These are phyloP conservation scores for Thaumetopoea pityocampa DNA, from an alignment of 1,140 invertebrate genomes.

Conservation along the genomic window DNA sequence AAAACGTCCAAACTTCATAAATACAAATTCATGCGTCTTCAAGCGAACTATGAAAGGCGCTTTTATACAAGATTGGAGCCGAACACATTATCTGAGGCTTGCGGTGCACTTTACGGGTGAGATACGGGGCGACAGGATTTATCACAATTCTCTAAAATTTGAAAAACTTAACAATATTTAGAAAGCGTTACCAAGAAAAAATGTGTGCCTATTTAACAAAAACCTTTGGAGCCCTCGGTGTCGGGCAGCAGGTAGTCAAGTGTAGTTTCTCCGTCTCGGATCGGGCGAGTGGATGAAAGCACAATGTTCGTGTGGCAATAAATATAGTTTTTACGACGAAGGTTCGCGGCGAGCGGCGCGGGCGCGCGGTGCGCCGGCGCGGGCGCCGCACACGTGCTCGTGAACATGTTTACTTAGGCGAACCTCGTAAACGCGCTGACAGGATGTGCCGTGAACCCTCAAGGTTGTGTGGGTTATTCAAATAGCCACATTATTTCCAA, in stretches of 20 bases:
- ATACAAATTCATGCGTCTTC: constrained; percentile 5
- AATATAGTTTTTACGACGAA: constrained; percentile 32
- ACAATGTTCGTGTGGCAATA: constrained; percentile 40
- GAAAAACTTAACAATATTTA: constrained; percentile 41
- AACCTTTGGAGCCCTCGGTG: constrained; percentile 40
- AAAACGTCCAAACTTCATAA: no score
- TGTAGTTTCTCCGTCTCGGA: constrained; percentile 22
- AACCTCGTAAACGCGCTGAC: constrained; percentile 56
- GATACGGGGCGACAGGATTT: constrained; percentile 45
- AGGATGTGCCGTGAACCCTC: constrained; percentile 67
- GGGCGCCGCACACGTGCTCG: constrained; percentile 53
- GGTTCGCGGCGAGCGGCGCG: constrained; percentile 15
- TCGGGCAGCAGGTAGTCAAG: constrained; percentile 44
- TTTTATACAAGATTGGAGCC: constrained; percentile 16
- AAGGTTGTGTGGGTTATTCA: constrained; percentile 56
- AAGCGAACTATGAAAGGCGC: constrained; percentile 11
- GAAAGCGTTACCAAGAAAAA: constrained; percentile 39
- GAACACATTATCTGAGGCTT: constrained; percentile 43
- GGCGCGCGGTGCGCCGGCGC: constrained; percentile 30
- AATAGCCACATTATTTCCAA: constrained; percentile 37
- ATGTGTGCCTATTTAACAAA: constrained; percentile 31
- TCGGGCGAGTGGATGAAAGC: constrained; percentile 27
- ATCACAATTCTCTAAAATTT: constrained; percentile 40
- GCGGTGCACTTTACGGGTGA: constrained; percentile 37
- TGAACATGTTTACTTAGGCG: constrained; percentile 67